Base-by-base conservation (phyloP, 2,113 vertebrate genomes). In the Antennarius striatus region DNA sequence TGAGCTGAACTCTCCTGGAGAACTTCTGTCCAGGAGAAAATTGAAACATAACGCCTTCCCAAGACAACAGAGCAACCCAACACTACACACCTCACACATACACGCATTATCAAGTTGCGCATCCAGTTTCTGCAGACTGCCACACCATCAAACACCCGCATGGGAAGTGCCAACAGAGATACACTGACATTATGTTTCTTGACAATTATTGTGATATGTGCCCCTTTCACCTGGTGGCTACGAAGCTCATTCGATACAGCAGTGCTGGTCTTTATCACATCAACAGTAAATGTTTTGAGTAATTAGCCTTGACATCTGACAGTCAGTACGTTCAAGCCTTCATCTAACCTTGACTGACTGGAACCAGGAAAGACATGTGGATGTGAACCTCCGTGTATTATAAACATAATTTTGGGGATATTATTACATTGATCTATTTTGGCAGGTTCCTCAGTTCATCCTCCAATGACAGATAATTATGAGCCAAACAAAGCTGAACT, bases 11-110 rank as follows among this genome's bases (percentile, higher is more conserved):
- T 63, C 57, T 84, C 71, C 32, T 36, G 32, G 32, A 6, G 63
- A 86, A 36, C 32, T 36, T 3, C 32, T 36, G 82, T 86, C 78
- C 56, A 49, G 56, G 40, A 51, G 57, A 67, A 77, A 68, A 84
- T 43, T 61, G 81, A 73, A 90, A 91, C 67, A 11, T 5, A 32
- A 88, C 5, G 12, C 76, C 63, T 79, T 80, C 68, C 71, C 67
- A 81, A 77, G 81, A 82, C 87, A 84, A 63, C 47, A 36, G 2
- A 17, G 88, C 49, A 84, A 90, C 79, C 55, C 8, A n/a, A 87
- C 65, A 81, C 88, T 52, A 65, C 73, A 78, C 77, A 83, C 73
- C 60, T 65, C 72, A 46, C 52, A 67, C 65, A 81, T 32, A 68
- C 71, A 71, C 67, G 56, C 49, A n/a, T 70, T 79, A 80, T 86